Conservation (phyloP, 2,888 invertebrate species). For the Aphidoletes aphidimyza region DNA sequence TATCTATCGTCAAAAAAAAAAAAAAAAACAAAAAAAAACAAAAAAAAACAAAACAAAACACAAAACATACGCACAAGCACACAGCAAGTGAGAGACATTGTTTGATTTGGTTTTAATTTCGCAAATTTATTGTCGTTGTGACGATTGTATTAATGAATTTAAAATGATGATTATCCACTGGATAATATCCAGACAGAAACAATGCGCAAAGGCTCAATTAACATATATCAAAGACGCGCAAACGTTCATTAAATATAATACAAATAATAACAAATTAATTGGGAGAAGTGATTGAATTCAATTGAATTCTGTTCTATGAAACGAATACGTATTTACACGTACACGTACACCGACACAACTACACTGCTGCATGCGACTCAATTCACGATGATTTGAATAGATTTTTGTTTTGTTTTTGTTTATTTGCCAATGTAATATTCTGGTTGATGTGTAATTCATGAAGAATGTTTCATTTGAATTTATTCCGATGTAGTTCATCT, state of each 20-base stretch:
- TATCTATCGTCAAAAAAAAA: not conserved
- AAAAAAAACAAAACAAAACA: not conserved
- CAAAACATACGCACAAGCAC: not conserved
- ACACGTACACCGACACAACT: too few relatives aligned
- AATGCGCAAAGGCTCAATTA: not conserved
- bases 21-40: not conserved
- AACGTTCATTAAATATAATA: too few relatives aligned
- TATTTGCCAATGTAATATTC: too few relatives aligned
- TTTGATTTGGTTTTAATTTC: not conserved
- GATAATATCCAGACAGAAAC: not conserved
- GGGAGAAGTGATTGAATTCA: too few relatives aligned
- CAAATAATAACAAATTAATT: too few relatives aligned
- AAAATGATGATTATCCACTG: not conserved
- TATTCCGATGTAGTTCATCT: not conserved
- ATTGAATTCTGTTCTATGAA: too few relatives aligned
- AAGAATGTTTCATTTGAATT: too few relatives aligned
- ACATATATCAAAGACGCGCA: too few relatives aligned
- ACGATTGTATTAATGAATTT: not conserved
- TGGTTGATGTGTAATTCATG: too few relatives aligned
- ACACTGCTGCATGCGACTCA: too few relatives aligned
- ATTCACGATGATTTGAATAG: constrained; percentile 64
- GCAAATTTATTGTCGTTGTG: not conserved
- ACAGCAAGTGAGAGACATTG: not conserved
- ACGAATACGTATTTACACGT: too few relatives aligned
- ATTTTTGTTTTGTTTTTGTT: constrained; percentile 56